Conservation (phyloP, 1,140 invertebrate species). For the Thalassaphorura encarpata region DNA sequence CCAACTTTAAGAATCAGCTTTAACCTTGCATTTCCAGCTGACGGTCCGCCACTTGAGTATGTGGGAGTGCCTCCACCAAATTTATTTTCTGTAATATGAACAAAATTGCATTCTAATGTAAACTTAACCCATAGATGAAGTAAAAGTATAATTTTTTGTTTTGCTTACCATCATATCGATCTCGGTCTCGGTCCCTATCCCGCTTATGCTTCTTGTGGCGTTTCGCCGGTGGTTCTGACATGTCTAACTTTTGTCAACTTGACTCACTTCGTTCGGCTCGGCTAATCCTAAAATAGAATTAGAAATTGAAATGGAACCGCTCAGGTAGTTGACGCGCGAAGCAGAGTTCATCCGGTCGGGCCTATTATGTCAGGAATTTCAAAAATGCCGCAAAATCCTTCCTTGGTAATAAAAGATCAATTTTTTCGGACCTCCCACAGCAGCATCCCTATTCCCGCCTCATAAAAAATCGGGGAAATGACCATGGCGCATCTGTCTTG, state of each 20-base stretch:
- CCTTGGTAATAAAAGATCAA: too few species aligned
- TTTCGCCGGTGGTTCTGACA: slow-evolving; percentile 38
- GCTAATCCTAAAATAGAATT: not conserved
- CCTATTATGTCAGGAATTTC: too few species aligned
- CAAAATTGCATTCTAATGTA: not conserved
- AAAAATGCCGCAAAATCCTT: too few species aligned
- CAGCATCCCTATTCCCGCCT: too few species aligned
- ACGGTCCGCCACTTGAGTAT: slow-evolving; percentile 14
- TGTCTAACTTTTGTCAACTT: not conserved
- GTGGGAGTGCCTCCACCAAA: not conserved
- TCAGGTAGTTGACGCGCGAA: too few species aligned
- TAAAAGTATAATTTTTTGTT: slow-evolving; percentile 4
- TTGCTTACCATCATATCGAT: slow-evolving; percentile 50
- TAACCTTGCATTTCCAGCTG: slow-evolving; percentile 36
- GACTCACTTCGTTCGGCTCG: not conserved
- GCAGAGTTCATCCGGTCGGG: too few species aligned
- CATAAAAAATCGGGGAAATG: too few species aligned
- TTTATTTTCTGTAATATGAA: not conserved
- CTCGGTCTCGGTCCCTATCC: slow-evolving; percentile 42
- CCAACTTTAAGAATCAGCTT: slow-evolving; percentile 75
- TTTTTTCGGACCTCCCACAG: too few species aligned
- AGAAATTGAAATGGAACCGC: not conserved
- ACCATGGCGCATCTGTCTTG: too few species aligned
- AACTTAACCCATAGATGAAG: too few species aligned
- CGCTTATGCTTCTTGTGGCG: slow-evolving; percentile 67